Base-by-base conservation (phyloP, 1,140 invertebrate species). In the Musca vetustissima region DNA sequence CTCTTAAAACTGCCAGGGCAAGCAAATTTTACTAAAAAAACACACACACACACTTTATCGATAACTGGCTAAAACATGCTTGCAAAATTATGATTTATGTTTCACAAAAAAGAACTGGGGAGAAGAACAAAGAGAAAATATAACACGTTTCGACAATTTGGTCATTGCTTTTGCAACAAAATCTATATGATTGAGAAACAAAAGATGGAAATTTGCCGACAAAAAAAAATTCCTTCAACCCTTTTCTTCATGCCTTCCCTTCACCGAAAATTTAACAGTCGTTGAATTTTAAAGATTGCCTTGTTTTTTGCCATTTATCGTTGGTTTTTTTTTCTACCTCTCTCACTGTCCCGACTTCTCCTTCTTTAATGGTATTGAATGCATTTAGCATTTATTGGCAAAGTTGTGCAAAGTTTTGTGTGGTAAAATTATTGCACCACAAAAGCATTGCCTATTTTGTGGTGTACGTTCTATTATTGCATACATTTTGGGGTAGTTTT, bases 301-400 rank as follows among this genome's bases (percentile, higher is more conserved):
- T n/a, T n/a, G n/a, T n/a, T 11, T 43, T 43, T 43, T 43, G 6
- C 36, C 36, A 43, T 43, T 13, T 11, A 43, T 43, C 7, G 2
- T 43, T 43, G 6, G 1, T 4, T 43, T 43, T 43, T 43, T 43
- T 43, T 43, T 43, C n/a, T n/a, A n/a, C n/a, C n/a, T n/a, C n/a
- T n/a, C n/a, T n/a, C n/a, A n/a, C n/a, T n/a, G n/a, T n/a, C n/a
- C n/a, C n/a, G n/a, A n/a, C n/a, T n/a, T n/a, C n/a, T n/a, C n/a
- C n/a, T n/a, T n/a, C n/a, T n/a, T n/a, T n/a, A n/a, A n/a, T n/a
- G n/a, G n/a, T 21, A 36, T 61, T 36, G 57, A 61, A 61, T 61
- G 57, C 36, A 28, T 61, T 61, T 61, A 61, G 19, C 25, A 61
- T 61, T 61, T 61, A 61, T 61, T 61, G 57, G 32, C 57, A 61